A percentile compares a stretch with the other conserved stretches of the same genome.
phyloP scores from a whole-genome alignment of 1,140 invertebrate genomes.

The Hycleus phaleratus region DNA sequence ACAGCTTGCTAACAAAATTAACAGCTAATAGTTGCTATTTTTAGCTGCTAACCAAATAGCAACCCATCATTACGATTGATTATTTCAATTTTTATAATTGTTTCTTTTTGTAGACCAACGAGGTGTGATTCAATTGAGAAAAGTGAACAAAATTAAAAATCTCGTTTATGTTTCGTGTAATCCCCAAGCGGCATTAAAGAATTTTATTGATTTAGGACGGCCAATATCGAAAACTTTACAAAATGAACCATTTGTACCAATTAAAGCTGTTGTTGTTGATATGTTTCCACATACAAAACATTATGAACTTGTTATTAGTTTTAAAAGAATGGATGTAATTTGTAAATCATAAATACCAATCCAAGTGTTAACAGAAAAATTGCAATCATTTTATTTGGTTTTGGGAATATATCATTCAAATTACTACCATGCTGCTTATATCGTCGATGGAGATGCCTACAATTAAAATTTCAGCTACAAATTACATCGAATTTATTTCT shows the following conservation, averaged over 20 bases:
- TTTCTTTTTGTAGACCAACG: slow-evolving; percentile 57
- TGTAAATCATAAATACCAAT: no score
- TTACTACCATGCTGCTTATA: no score
- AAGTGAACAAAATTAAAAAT: slow-evolving; percentile 63
- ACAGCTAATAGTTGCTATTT: no score
- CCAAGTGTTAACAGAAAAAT: no score
- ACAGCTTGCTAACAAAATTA: no score
- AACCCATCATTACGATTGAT: not conserved
- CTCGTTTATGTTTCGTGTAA: slow-evolving; percentile 91
- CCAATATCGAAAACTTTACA: slow-evolving; percentile 72
- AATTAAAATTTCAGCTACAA: not conserved
- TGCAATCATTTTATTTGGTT: no score
- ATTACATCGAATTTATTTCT: not conserved
- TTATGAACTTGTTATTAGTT: slow-evolving; percentile 78
- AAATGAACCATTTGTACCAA: slow-evolving; percentile 73
- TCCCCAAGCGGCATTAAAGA: slow-evolving; percentile 72
- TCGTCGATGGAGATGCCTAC: no score
- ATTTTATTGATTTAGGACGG: slow-evolving; percentile 82
- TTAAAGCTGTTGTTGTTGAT: slow-evolving; percentile 79
- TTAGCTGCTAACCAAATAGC: no score
- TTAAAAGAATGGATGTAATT: slow-evolving; percentile 52
- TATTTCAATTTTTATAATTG: not conserved
- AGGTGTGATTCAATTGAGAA: slow-evolving; percentile 70
- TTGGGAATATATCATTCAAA: no score
- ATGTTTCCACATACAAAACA: slow-evolving; percentile 91